A percentile compares a stretch with the other conserved stretches of the same genome.
Evolutionary conservation across 1,140 invertebrate species (phyloP).

Genomic region (Drosophila sp.): DNA sequence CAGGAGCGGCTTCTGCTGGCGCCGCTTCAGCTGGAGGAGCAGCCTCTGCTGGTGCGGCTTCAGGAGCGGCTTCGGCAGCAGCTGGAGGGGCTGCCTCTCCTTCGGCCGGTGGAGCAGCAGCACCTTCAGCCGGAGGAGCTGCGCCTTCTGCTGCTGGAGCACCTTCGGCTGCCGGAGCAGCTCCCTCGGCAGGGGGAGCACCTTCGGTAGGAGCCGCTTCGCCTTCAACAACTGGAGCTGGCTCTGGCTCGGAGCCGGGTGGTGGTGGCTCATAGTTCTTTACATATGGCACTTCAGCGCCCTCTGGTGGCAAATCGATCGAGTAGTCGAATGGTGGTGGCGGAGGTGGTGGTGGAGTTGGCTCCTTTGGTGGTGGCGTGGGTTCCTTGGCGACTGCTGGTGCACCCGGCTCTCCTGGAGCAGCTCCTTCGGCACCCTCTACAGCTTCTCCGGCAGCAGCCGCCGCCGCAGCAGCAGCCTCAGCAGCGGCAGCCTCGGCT

Average conservation of each 20-base stretch:
- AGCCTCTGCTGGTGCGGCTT: slow-evolving; percentile 42
- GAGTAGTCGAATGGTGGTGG: slow-evolving; percentile 83
- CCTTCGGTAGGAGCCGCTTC: slow-evolving; percentile 65
- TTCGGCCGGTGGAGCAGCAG: slow-evolving; percentile 71
- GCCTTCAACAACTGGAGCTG: slow-evolving; percentile 68
- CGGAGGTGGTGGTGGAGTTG: slow-evolving; percentile 83
- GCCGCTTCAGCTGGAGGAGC: slow-evolving; percentile 41
- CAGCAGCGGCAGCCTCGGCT: slow-evolving; percentile 70
- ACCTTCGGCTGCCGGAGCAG: slow-evolving; percentile 70
- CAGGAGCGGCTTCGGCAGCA: slow-evolving; percentile 43
- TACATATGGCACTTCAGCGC: slow-evolving; percentile 82
- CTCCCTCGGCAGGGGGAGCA: slow-evolving; percentile 76
- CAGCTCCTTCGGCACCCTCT: slow-evolving; percentile 73
- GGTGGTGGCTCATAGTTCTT: slow-evolving; percentile 83
- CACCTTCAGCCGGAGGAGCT: slow-evolving; percentile 79
- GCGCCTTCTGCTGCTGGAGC: slow-evolving; percentile 75
- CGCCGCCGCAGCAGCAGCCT: slow-evolving; percentile 64
- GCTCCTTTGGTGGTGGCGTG: slow-evolving; percentile 73
- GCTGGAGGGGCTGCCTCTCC: slow-evolving; percentile 46
- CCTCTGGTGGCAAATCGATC: slow-evolving; percentile 82
- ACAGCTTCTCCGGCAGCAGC: slow-evolving; percentile 51
- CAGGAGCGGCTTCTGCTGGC: slow-evolving; percentile 45
- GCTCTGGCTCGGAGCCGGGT: slow-evolving; percentile 81
- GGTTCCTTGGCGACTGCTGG: slow-evolving; percentile 50
- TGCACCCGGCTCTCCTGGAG: slow-evolving; percentile 83